Percentiles rank a stretch among this genome's conserved stretches.
These are phyloP conservation scores for Tetrapedia diversipes DNA, from an alignment of 2,888 invertebrate species.

Conservation along the genomic window DNA sequence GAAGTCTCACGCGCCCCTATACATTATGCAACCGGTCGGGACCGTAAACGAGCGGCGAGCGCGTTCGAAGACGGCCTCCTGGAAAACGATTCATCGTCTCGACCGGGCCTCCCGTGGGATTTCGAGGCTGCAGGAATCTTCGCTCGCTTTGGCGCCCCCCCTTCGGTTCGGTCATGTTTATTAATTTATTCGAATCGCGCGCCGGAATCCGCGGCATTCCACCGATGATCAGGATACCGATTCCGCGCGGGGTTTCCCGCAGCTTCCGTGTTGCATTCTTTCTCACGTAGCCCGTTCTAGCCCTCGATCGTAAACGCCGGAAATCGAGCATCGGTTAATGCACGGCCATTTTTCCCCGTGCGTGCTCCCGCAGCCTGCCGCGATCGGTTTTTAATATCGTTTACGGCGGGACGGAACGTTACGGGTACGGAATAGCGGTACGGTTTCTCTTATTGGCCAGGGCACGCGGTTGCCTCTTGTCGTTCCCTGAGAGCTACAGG, in stretches of 20 bases:
- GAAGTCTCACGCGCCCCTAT: conserved; percentile 73
- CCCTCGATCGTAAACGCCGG: conserved; percentile 46
- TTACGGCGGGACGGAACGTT: not conserved
- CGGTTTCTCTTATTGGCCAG: not conserved
- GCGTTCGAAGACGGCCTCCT: conserved; percentile 72
- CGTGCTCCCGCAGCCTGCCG: too few relatives aligned
- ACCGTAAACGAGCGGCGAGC: conserved; percentile 77
- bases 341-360: conserved; percentile 10
- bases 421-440: not conserved
- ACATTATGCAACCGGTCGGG: conserved; percentile 80
- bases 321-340: conserved; percentile 33
- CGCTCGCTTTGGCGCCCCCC: not conserved
- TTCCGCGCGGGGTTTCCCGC: conserved; percentile 23
- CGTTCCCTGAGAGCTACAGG: not conserved
- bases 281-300: conserved; percentile 59
- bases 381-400: conserved; percentile 23
- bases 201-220: conserved; percentile 36
- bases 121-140: conserved; percentile 16
- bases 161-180: conserved; percentile 66
- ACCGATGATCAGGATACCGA: conserved; percentile 36
- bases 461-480: conserved; percentile 5
- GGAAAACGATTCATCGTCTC: conserved; percentile 51
- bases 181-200: conserved; percentile 63
- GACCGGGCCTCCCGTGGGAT: conserved; percentile 42
- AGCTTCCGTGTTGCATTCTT: conserved; percentile 59